phyloP scores from a whole-genome alignment of 2,888 invertebrate species.

The Diaprepes abbreviatus region DNA sequence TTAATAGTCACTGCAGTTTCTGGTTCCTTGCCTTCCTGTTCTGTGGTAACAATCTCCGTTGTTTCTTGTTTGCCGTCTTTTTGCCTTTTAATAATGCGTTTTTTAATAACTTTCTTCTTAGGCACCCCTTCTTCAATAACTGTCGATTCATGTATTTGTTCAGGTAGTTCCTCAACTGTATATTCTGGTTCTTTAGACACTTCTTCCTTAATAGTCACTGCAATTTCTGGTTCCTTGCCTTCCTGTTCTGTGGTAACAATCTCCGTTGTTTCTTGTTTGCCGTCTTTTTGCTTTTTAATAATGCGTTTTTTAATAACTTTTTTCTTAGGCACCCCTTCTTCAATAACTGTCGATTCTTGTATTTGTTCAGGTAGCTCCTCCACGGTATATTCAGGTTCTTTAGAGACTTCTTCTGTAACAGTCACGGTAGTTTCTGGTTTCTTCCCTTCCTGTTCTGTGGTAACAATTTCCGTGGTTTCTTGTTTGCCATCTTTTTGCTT shows the following conservation, averaged over 20 bases:
- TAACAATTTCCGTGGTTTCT: conserved; percentile 66
- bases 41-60: conserved; percentile 64
- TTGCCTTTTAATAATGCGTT: conserved; percentile 65
- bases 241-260: conserved; percentile 64
- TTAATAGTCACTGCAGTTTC: conserved; percentile 64
- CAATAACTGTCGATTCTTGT: conserved; percentile 47
- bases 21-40: conserved; percentile 68
- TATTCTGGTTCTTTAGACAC: conserved; percentile 51
- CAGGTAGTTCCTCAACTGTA: conserved; percentile 48
- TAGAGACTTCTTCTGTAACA: conserved; percentile 49
- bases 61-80: conserved; percentile 64
- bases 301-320: conserved; percentile 60
- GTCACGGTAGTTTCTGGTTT: conserved; percentile 61
- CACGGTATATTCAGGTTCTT: conserved; percentile 38
- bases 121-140: conserved; percentile 53
- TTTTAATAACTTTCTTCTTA: conserved; percentile 60
- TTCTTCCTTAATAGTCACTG: conserved; percentile 58
- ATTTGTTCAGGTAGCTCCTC: conserved; percentile 58
- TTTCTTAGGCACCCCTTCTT: conserved; percentile 58
- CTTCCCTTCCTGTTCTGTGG: conserved; percentile 66
- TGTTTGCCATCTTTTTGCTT: conserved; percentile 62
- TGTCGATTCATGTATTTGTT: conserved; percentile 54
- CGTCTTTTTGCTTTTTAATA: conserved; percentile 56
- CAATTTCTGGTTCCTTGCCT: conserved; percentile 58
- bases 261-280: conserved; percentile 58